Evolutionary conservation across 2,797 vertebrate genomes (phyloP), one percentile per base, ranked within the genome.

Genomic region (Intellagama lesueurii): DNA sequence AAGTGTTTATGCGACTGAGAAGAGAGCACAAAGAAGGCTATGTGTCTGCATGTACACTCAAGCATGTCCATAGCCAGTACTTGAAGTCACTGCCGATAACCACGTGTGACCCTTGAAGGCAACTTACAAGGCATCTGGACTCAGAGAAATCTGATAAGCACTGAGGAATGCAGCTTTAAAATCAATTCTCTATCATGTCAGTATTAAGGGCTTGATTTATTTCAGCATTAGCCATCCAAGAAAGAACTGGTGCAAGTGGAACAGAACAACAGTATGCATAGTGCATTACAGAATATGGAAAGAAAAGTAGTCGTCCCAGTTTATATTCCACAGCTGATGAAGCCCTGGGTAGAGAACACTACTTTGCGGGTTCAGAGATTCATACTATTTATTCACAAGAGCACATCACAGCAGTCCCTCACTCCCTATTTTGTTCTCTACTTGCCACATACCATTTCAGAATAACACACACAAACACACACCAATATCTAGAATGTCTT

Each of bases 371-470:
- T 14, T 11, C 16, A 19, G 47, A 35, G 70, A 19, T 17, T 82
- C 17, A 44, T 17, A 82, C 26, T 19, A 64, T 12, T 64, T 14
- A 40, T 14, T 17, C 7, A 72, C 9, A 32, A n/a, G 56, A 83
- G 11, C 77, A 2, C 49, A 2, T 7, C 87, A 16, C 40, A 90
- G 6, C 3, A 35, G 47, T 35, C 11, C 24, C 35, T 16, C 90
- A n/a, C 81, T 6, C 87, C 91, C 89, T 30, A 40, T n/a, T 49
- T 44, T 90, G 87, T 44, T 82, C 11, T 80, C 72, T n/a, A 73
- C 16, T 12, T 80, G 14, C 19, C 35, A 8, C 30, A n/a, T 1
- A 19, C 56, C 30, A 77, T 86, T 47, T 8, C 35, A 78, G n/a
- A 78, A 87, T 73, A 68, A 73, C 64, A 70, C 79, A 73, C 8